Percentiles rank a stretch among this genome's conserved stretches.
phyloP scores from a whole-genome alignment of 1,140 invertebrate genomes.

The Ganaspis sp. region DNA sequence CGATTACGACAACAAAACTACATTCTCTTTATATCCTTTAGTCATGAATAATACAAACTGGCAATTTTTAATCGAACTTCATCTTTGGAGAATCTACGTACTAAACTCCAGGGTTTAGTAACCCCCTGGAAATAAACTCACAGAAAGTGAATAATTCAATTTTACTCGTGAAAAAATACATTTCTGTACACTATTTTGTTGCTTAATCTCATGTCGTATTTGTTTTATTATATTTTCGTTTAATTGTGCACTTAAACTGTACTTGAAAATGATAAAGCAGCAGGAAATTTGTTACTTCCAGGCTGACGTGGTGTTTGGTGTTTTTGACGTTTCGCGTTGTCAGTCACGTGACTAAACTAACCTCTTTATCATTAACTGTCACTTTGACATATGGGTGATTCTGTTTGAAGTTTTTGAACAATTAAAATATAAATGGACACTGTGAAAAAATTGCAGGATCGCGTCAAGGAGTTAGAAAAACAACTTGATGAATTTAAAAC shows the following conservation, averaged over 20 bases:
- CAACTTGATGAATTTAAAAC: conserved; percentile 74
- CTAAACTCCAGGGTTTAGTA: not conserved
- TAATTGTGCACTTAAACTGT: no score
- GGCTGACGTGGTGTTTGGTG: no score
- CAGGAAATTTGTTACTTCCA: no score
- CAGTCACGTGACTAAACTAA: not conserved
- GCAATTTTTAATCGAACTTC: not conserved
- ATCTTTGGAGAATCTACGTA: not conserved
- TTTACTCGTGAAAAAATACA: not conserved
- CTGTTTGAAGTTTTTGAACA: not conserved
- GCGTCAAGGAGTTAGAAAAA: conserved; percentile 78
- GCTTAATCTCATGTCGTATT: no score
- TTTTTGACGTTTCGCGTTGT: no score
- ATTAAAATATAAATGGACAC: conserved; percentile 52
- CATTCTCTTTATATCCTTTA: not conserved
- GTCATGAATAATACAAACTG: not conserved
- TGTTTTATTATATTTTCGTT: no score
- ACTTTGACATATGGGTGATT: not conserved
- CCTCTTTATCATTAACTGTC: no score
- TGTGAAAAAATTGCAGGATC: conserved; percentile 64
- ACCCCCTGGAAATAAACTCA: not conserved
- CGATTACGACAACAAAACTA: conserved; percentile 10
- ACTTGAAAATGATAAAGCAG: no score
- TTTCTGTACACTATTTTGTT: no score
- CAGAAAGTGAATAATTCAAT: not conserved